Evolutionary conservation across 2,113 vertebrate species (phyloP).

Genomic region (Fregetta grallaria): DNA sequence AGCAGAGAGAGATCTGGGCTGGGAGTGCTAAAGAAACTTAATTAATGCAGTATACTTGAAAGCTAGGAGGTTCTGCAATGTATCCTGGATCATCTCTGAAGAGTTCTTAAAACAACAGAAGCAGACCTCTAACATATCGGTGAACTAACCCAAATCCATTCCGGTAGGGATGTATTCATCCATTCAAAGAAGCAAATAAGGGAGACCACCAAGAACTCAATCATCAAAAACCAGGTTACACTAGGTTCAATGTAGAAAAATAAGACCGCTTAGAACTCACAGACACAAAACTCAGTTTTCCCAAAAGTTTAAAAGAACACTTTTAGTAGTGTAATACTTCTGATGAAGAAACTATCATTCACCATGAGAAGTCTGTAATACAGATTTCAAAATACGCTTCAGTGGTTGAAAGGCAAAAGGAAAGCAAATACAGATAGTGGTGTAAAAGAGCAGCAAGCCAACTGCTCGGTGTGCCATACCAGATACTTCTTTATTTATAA

Average conservation of each 20-base stretch:
- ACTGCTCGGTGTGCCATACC: background rate
- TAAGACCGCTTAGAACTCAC: background rate
- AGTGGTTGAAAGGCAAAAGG: background rate
- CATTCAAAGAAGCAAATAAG: background rate
- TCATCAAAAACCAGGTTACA: background rate
- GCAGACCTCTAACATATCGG: background rate
- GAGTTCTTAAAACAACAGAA: background rate
- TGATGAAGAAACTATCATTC: background rate
- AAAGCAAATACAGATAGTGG: background rate
- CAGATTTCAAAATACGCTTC: background rate
- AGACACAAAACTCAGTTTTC: background rate
- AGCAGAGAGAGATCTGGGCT: background rate
- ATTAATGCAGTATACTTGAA: background rate
- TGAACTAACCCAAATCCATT: background rate
- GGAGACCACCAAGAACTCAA: background rate
- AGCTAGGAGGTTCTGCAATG: background rate
- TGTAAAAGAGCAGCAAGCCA: background rate
- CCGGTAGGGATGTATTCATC: background rate
- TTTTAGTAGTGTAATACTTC: background rate
- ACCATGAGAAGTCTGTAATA: background rate
- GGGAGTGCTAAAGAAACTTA: background rate
- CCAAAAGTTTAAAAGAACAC: background rate
- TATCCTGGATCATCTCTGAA: background rate
- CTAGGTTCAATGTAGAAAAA: background rate
- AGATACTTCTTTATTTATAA: background rate